Conservation (phyloP, 1,140 invertebrate genomes). For the Lepidurus couesii region DNA sequence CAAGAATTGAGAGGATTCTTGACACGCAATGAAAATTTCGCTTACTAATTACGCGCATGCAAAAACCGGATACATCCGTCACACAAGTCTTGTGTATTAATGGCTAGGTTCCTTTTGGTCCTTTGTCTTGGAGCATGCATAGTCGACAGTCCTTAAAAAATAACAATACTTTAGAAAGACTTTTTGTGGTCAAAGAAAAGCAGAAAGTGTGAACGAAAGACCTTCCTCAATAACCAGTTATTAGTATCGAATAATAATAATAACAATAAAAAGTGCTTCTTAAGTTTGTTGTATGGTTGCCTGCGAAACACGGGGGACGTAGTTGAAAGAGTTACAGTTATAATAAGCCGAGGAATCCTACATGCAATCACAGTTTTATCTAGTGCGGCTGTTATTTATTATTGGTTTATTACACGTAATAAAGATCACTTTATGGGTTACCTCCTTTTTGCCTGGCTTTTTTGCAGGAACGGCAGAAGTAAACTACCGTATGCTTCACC, state of each 20-base stretch:
- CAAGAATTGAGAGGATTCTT: background rate
- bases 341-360: background rate
- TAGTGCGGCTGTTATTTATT: background rate
- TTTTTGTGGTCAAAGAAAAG: background rate
- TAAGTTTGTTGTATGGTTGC: background rate
- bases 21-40: background rate
- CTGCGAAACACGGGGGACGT: background rate
- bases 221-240: background rate
- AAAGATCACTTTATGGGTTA: background rate
- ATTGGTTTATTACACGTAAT: background rate
- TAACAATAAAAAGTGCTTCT: background rate
- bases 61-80: constrained; percentile 12
- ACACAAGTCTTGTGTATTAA: background rate
- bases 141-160: no score
- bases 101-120: background rate
- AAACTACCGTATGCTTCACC: background rate
- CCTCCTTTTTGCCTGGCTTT: background rate
- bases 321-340: background rate
- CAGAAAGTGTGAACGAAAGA: background rate
- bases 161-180: no score
- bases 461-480: no score
- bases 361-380: no score
- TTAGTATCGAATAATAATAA: background rate
- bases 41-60: background rate
- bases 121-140: background rate